phyloP scores from a whole-genome alignment of 2,888 invertebrate genomes.

The Diachrysia chrysitis region DNA sequence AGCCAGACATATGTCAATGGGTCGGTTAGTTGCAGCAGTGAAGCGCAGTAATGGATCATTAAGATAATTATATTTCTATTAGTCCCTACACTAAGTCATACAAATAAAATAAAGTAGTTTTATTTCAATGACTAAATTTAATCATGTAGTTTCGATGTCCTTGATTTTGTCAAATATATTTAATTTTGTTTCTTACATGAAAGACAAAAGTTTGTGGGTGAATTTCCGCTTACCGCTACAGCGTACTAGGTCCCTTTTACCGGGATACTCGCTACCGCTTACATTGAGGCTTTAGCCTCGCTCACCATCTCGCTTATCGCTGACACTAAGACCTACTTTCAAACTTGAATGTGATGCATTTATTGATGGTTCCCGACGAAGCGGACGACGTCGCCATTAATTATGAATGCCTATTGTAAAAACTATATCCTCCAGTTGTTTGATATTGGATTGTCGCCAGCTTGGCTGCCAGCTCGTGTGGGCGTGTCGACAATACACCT shows the following conservation, averaged over 20 bases:
- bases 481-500: constrained; percentile 62
- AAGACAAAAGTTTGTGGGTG: too few relatives aligned
- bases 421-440: constrained; percentile 22
- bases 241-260: not conserved
- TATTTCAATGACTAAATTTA: too few relatives aligned
- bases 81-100: too few relatives aligned
- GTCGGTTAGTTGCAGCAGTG: too few relatives aligned
- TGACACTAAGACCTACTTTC: not conserved
- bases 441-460: constrained; percentile 55
- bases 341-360: constrained; percentile 1
- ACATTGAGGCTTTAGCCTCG: not conserved
- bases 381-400: constrained; percentile 32
- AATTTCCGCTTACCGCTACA: too few relatives aligned
- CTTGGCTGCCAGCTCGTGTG: constrained; percentile 60
- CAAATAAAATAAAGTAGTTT: too few relatives aligned
- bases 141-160: too few relatives aligned
- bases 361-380: constrained; percentile 29
- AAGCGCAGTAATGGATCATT: too few relatives aligned
- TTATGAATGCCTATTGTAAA: constrained; percentile 37
- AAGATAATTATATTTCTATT: too few relatives aligned
- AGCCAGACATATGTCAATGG: too few relatives aligned
- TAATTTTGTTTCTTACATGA: too few relatives aligned
- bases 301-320: not conserved
- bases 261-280: not conserved
- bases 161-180: too few relatives aligned